phyloP scores from a whole-genome alignment of 2,797 vertebrate species.

The Enteromius fasciolatus region DNA sequence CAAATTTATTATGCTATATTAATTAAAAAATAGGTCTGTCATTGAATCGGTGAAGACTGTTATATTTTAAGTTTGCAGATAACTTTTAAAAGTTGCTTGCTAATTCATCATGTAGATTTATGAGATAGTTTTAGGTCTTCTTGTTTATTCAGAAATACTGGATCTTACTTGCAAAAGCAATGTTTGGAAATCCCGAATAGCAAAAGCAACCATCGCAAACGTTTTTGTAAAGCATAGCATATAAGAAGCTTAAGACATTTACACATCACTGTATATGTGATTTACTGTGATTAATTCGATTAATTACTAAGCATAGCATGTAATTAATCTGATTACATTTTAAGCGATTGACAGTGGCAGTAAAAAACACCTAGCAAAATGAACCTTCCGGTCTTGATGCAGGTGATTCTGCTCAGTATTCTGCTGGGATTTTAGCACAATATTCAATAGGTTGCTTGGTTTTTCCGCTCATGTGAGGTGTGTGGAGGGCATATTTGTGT shows the following conservation, averaged over 20 bases:
- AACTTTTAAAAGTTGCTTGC: neutral
- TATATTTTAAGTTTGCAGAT: neutral
- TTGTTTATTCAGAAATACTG: neutral
- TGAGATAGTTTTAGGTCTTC: neutral
- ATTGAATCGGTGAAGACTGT: too few relatives aligned
- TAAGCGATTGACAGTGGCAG: neutral
- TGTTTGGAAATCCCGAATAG: neutral
- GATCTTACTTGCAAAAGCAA: neutral
- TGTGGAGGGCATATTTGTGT: constrained; percentile 34
- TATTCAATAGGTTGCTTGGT: neutral
- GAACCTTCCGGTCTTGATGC: neutral
- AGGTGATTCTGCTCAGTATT: constrained; percentile 5
- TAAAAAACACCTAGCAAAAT: neutral
- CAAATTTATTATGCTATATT: neutral
- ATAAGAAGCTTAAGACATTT: neutral
- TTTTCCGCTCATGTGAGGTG: constrained; percentile 16
- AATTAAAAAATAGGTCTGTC: neutral
- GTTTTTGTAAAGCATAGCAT: neutral
- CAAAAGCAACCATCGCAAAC: neutral
- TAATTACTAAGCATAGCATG: neutral
- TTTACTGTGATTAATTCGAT: neutral
- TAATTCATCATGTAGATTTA: neutral
- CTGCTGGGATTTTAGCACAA: neutral
- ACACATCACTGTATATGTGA: neutral
- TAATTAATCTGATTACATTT: neutral